Base-by-base conservation (phyloP, 2,113 vertebrate species). In the Diphyllodes magnificus region DNA sequence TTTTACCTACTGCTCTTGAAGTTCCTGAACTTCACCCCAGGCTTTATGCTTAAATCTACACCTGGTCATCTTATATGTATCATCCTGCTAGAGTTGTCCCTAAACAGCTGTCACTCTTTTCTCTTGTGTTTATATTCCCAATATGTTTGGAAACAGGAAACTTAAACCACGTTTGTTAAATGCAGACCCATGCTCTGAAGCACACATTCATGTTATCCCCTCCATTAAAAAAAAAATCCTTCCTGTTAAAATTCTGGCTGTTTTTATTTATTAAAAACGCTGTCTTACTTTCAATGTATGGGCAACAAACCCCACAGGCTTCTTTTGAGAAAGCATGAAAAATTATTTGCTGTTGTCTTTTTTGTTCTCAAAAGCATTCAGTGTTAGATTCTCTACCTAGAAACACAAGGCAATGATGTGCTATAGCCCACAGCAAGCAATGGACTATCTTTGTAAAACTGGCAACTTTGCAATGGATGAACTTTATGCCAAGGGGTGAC, bases 381-480 rank as follows among this genome's bases (percentile, higher is more conserved):
- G 7, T 12, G 2, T 35, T 83, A 56, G 15, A 53, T 51, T 70
- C 16, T 66, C 22, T 37, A 19, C 11, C 31, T n/a, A 51, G 54
- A 53, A 83, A 28, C 24, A 37, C 4, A 13, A 5, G 13, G 40
- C 60, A 82, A 65, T 24, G 1, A 30, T 21, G 31, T 2, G 3
- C 47, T 76, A 5, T 5, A 47, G 39, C 50, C 24, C 73, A 45
- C 30, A 76, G 15, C 49, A 71, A 54, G 17, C 27, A 45, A 30
- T 7, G 31, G 24, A 10, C 6, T n/a, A 12, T 33, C 28, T 47
- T 42, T n/a, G 35, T 47, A 71, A 82, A 80, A 77, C 30, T 37
- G 24, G 13, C 31, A 53, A n/a, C 0, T 0, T 8, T 59, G 18
- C 47, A 79, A 54, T 7, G 3, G 39, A 25, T 59, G 35, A 66